These are phyloP conservation scores for Artibeus jamaicensis DNA, from an alignment of 2,797 vertebrate genomes.

Conservation along the genomic window DNA sequence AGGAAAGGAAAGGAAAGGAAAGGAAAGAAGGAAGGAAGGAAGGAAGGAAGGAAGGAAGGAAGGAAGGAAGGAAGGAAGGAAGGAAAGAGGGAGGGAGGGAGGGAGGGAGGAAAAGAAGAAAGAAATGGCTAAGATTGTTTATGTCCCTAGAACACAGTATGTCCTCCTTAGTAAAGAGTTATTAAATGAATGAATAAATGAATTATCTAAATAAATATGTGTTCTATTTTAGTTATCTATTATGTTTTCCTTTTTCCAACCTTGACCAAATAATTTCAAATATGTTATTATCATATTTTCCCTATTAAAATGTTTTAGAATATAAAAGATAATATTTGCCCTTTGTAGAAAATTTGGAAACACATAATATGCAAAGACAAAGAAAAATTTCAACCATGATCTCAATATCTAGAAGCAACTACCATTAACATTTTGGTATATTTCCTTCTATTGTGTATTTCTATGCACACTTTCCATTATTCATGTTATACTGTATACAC, in stretches of 20 bases:
- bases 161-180: background rate
- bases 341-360: constrained; percentile 29
- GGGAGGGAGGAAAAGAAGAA: too few species aligned
- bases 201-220: background rate
- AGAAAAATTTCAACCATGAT: background rate
- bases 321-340: background rate
- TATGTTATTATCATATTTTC: background rate
- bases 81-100: too few species aligned
- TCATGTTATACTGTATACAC: background rate
- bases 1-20: too few species aligned
- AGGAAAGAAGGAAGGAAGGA: too few species aligned
- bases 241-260: background rate
- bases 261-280: constrained; percentile 12
- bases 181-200: background rate
- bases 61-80: too few species aligned
- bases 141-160: background rate
- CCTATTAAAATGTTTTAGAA: background rate
- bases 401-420: constrained; percentile 16
- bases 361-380: background rate
- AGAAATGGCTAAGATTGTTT: background rate
- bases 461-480: background rate
- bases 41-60: too few species aligned
- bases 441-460: constrained; percentile 22
- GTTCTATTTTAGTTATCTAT: background rate
- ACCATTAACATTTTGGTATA: background rate